A percentile compares a stretch with the other conserved stretches of the same genome.
Evolutionary conservation across 1,140 invertebrate species (phyloP).

Genomic region (Drosophila melanica): DNA sequence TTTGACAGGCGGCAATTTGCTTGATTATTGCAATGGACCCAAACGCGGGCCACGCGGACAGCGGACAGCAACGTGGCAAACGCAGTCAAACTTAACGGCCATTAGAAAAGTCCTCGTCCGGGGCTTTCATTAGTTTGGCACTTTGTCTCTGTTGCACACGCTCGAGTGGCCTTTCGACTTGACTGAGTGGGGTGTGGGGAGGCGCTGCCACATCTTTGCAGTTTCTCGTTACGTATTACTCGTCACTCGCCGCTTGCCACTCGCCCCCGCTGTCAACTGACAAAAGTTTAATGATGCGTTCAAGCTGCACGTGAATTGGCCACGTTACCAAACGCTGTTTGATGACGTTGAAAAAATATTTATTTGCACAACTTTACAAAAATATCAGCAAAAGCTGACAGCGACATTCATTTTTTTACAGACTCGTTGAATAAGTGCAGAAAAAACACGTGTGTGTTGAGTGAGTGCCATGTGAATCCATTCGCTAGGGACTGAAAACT

Average conservation of each 20-base stretch:
- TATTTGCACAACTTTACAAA: slow-evolving; percentile 4
- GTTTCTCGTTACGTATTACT: slow-evolving; percentile 17
- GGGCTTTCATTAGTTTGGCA: slow-evolving; percentile 71
- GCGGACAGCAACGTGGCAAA: background rate
- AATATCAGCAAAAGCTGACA: background rate
- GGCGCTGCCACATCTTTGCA: slow-evolving; percentile 54
- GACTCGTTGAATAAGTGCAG: too few relatives aligned
- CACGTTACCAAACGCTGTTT: slow-evolving; percentile 3
- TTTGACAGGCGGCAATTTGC: slow-evolving; percentile 77
- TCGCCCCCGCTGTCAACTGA: slow-evolving; percentile 25
- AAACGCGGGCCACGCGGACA: too few relatives aligned
- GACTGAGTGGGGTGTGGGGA: too few relatives aligned
- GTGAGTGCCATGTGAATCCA: too few relatives aligned
- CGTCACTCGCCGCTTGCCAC: background rate
- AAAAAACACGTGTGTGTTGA: too few relatives aligned
- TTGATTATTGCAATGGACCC: slow-evolving; percentile 62
- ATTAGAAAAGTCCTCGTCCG: slow-evolving; percentile 23
- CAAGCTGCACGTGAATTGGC: slow-evolving; percentile 53
- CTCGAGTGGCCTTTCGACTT: slow-evolving; percentile 55
- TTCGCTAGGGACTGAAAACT: too few relatives aligned
- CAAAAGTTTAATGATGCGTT: slow-evolving; percentile 82
- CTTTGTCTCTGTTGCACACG: slow-evolving; percentile 55
- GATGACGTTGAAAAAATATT: slow-evolving; percentile 22
- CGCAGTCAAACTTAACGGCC: slow-evolving; percentile 38
- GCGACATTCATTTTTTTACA: background rate